These are phyloP conservation scores for Lateolabrax maculatus DNA, from an alignment of 2,797 vertebrate species.

Conservation along the genomic window DNA sequence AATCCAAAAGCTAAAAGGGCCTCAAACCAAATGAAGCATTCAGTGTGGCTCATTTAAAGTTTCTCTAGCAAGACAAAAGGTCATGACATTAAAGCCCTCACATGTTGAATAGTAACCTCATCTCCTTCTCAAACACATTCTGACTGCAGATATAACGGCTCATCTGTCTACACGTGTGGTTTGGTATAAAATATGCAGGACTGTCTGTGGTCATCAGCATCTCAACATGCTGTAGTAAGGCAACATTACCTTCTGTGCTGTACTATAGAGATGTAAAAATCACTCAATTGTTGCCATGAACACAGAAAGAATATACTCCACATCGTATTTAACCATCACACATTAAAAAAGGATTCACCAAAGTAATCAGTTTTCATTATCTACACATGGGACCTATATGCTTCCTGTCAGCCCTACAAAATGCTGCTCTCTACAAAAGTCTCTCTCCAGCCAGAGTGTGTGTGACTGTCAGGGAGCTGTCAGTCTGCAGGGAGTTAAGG, in stretches of 20 bases:
- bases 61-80: slow-evolving; percentile 19
- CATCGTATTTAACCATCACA: too few species aligned
- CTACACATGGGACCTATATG: neutral
- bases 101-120: slow-evolving; percentile 7
- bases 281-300: too few species aligned
- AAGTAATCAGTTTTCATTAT: neutral
- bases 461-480: slow-evolving; percentile 13
- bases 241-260: too few species aligned
- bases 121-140: neutral
- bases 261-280: too few species aligned
- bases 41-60: slow-evolving; percentile 41
- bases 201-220: too few species aligned
- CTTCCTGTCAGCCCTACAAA: neutral
- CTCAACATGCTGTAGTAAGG: too few species aligned
- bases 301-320: too few species aligned
- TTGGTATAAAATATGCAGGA: too few species aligned
- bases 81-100: slow-evolving; percentile 3
- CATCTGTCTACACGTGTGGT: too few species aligned
- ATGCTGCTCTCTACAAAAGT: neutral
- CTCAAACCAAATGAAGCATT: slow-evolving; percentile 51
- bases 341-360: too few species aligned
- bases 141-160: too few species aligned
- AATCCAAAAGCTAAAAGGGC: slow-evolving; percentile 59
- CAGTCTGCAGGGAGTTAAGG: slow-evolving; percentile 20
- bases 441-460: too few species aligned